phyloP scores from a whole-genome alignment of 2,113 vertebrate genomes.

The Dissostichus mawsoni region DNA sequence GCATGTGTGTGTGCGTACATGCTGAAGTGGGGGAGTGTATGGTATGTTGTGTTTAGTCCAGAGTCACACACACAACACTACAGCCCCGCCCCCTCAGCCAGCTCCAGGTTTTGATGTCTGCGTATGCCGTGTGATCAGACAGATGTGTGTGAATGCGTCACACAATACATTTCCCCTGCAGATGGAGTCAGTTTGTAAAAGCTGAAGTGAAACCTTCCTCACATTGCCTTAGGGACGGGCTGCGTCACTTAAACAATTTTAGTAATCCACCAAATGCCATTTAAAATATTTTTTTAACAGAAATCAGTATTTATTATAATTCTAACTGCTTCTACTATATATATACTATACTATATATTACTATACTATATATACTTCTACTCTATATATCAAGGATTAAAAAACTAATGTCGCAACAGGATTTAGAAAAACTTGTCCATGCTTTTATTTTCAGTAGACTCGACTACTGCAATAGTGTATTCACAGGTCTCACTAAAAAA shows the following conservation, averaged over 20 bases:
- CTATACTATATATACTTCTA: too few relatives aligned
- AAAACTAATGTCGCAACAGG: too few relatives aligned
- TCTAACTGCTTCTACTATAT: too few relatives aligned
- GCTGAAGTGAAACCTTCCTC: slow-evolving; percentile 25
- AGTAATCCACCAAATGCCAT: neutral
- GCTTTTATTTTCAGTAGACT: too few relatives aligned
- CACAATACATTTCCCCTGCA: slow-evolving; percentile 19
- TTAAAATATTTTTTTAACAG: too few relatives aligned
- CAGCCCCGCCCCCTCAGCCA: neutral
- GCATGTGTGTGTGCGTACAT: slow-evolving; percentile 39
- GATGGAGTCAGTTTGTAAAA: slow-evolving; percentile 27
- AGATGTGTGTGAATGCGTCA: slow-evolving; percentile 26
- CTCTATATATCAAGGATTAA: too few relatives aligned
- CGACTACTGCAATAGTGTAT: too few relatives aligned
- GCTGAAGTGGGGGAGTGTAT: slow-evolving; percentile 29
- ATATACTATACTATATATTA: too few relatives aligned
- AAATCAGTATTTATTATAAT: too few relatives aligned
- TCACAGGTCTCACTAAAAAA: too few relatives aligned
- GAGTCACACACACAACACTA: slow-evolving; percentile 4
- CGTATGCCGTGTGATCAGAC: slow-evolving; percentile 26
- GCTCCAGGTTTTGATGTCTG: slow-evolving; percentile 43
- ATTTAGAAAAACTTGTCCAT: too few relatives aligned
- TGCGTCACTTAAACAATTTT: slow-evolving; percentile 4
- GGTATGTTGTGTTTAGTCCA: slow-evolving; percentile 69
- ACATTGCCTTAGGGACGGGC: slow-evolving; percentile 19